phyloP scores from a whole-genome alignment of 2,113 vertebrate species.

The Channa argus region DNA sequence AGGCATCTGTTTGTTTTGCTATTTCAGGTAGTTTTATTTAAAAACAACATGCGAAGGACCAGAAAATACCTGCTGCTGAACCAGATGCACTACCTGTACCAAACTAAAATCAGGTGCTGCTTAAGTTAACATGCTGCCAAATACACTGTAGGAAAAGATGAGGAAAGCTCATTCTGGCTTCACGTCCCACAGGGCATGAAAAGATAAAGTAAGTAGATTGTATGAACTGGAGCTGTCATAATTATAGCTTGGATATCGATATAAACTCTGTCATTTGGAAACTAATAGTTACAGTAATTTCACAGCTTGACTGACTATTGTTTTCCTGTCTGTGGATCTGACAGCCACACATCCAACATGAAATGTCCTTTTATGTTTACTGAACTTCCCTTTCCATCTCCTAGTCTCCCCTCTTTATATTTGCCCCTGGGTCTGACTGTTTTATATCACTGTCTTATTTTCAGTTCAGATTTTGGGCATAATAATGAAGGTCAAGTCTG shows the following conservation, averaged over 20 bases:
- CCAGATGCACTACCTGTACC: not conserved
- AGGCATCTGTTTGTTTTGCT: not conserved
- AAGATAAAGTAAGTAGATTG: not conserved
- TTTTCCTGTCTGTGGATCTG: not conserved
- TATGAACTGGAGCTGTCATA: not conserved
- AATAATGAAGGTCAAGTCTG: conserved; percentile 12
- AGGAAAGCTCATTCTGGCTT: not conserved
- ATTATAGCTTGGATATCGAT: not conserved
- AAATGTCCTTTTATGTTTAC: not conserved
- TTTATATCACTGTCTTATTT: not conserved
- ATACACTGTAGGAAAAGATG: not conserved
- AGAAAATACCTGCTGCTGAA: not conserved
- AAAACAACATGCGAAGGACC: not conserved
- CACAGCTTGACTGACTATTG: not conserved
- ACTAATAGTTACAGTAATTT: not conserved
- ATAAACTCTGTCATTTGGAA: not conserved
- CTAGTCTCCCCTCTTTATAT: not conserved
- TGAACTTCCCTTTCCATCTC: not conserved
- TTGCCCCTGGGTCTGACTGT: not conserved
- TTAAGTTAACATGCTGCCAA: not conserved
- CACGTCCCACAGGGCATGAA: not conserved
- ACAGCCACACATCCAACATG: not conserved
- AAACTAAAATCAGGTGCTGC: no score
- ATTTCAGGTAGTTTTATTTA: not conserved
- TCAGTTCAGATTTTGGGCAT: conserved; percentile 2